Conservation (phyloP, 2,888 invertebrate genomes). For the Baccha elongata region DNA sequence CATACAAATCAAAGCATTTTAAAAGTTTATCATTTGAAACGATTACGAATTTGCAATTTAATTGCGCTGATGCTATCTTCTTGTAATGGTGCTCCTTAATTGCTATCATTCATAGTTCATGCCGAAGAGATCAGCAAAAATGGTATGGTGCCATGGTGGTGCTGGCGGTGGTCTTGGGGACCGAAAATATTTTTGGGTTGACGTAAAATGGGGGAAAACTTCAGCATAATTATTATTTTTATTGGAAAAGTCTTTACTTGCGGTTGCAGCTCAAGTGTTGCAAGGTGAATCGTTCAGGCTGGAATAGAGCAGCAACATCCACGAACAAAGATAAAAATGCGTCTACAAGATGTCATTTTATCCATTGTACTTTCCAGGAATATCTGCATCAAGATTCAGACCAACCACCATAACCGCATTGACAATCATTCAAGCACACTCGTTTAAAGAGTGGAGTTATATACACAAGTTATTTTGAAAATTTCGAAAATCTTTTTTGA, state of each 20-base stretch:
- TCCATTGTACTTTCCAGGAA: slow-evolving; percentile 10
- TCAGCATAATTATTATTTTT: slow-evolving; percentile 60
- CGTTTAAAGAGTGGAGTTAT: slow-evolving; percentile 6
- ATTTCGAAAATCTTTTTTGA: not conserved
- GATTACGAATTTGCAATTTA: slow-evolving; percentile 64
- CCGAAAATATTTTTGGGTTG: slow-evolving; percentile 52
- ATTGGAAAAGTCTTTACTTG: slow-evolving; percentile 53
- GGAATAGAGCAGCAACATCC: slow-evolving; percentile 43
- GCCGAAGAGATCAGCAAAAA: slow-evolving; percentile 50
- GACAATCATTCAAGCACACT: slow-evolving; percentile 21
- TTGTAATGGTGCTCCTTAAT: slow-evolving; percentile 67
- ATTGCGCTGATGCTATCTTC: slow-evolving; percentile 68
- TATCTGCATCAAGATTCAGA: not conserved
- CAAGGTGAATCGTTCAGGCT: slow-evolving; percentile 54
- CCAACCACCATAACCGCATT: slow-evolving; percentile 26
- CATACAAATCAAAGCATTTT: slow-evolving; percentile 58
- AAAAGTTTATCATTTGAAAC: slow-evolving; percentile 66
- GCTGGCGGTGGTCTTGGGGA: too few relatives aligned
- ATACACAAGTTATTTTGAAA: too few relatives aligned
- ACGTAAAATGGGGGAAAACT: slow-evolving; percentile 52
- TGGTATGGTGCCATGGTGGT: too few relatives aligned
- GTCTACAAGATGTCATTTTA: slow-evolving; percentile 39
- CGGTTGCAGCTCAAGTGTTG: slow-evolving; percentile 56
- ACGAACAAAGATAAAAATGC: slow-evolving; percentile 20
- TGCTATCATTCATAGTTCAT: slow-evolving; percentile 70